phyloP scores from a whole-genome alignment of 1,140 invertebrate species.

The fruit fly (Drosophila melanogaster) region DNA sequence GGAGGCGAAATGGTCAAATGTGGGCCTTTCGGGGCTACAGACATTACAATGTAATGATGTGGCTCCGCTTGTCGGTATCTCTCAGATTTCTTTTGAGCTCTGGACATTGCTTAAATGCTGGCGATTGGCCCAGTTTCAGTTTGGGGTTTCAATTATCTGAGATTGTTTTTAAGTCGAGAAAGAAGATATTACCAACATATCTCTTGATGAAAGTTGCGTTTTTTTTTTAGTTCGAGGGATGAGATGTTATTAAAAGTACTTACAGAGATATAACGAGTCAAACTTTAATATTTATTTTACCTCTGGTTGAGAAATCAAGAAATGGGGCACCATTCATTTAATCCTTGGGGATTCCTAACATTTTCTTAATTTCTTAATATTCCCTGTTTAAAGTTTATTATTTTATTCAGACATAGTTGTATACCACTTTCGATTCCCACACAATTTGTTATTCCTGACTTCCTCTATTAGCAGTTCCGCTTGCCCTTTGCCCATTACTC shows the following conservation, averaged over 20 bases:
- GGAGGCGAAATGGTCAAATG: not conserved
- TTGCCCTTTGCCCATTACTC: not conserved
- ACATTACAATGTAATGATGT: slow-evolving; percentile 71
- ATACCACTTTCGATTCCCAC: slow-evolving; percentile 10
- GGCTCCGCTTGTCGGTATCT: slow-evolving; percentile 32
- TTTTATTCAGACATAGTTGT: not conserved
- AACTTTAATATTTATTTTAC: not conserved
- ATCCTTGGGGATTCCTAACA: no score
- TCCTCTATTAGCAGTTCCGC: slow-evolving; percentile 37
- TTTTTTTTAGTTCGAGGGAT: not conserved
- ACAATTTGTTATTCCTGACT: slow-evolving; percentile 34
- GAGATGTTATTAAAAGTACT: not conserved
- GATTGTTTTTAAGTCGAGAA: slow-evolving; percentile 19
- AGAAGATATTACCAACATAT: not conserved
- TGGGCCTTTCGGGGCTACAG: not conserved
- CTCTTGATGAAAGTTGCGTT: slow-evolving; percentile 10
- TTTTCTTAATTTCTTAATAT: no score
- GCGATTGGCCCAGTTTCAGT: slow-evolving; percentile 40
- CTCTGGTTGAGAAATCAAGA: no score
- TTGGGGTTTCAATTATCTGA: slow-evolving; percentile 44
- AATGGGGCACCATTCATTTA: no score
- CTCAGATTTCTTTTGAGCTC: slow-evolving; percentile 44
- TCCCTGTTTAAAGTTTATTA: no score
- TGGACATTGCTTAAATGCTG: slow-evolving; percentile 39
- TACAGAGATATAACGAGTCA: not conserved